Percentiles rank a stretch among this genome's conserved stretches.
Conservation (phyloP, 2,888 invertebrate species). For the Clusia tigrina region DNA sequence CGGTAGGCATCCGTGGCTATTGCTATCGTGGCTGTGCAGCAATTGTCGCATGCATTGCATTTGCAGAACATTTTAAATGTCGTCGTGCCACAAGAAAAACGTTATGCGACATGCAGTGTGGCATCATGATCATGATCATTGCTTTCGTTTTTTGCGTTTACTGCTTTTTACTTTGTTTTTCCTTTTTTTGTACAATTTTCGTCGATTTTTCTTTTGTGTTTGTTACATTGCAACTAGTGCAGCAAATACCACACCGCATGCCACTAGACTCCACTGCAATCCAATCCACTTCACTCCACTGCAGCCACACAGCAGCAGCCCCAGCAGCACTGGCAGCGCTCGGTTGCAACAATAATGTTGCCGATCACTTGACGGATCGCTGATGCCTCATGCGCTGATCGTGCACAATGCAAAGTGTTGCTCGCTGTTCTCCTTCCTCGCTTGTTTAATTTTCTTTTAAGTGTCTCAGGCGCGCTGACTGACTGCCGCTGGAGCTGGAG, state of each 20-base stretch:
- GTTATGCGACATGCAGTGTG: slow-evolving; percentile 41
- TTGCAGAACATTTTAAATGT: slow-evolving; percentile 11
- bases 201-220: slow-evolving; percentile 21
- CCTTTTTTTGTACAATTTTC: slow-evolving; percentile 18
- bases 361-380: slow-evolving; percentile 9
- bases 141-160: slow-evolving; percentile 20
- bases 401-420: slow-evolving; percentile 11
- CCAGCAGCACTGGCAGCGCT: background rate
- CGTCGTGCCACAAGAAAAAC: slow-evolving; percentile 28
- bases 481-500: slow-evolving; percentile 15
- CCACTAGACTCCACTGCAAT: no score
- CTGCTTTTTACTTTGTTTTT: slow-evolving; percentile 16
- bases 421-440: no score
- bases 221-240: slow-evolving; percentile 13
- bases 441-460: background rate
- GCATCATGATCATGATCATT: slow-evolving; percentile 34
- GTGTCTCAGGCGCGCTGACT: background rate
- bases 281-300: no score
- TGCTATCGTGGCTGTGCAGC: background rate
- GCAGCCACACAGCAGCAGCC: no score
- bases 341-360: background rate
- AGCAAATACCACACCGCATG: slow-evolving; percentile 8
- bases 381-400: background rate
- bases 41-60: slow-evolving; percentile 9
- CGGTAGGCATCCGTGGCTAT: background rate